Conservation (phyloP, 2,797 vertebrate genomes). For the Myripristis jacobus region DNA sequence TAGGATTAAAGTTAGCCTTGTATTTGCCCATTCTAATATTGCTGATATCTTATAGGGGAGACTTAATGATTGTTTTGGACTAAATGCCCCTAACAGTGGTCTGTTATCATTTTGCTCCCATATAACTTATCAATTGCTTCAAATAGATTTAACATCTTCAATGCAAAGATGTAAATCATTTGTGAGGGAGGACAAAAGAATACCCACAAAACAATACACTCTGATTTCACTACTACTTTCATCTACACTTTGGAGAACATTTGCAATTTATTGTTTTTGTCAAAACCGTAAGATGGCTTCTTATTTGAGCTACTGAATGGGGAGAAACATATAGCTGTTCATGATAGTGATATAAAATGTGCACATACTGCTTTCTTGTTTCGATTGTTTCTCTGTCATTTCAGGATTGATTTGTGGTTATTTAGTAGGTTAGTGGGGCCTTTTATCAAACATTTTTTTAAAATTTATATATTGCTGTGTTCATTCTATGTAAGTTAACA, state of each 20-base stretch:
- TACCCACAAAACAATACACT: constrained; percentile 62
- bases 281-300: constrained; percentile 68
- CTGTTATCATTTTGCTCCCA: constrained; percentile 60
- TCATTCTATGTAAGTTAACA: not conserved
- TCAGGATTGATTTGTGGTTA: not conserved
- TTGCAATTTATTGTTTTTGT: constrained; percentile 54
- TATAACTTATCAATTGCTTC: constrained; percentile 71
- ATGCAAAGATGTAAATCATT: constrained; percentile 71
- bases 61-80: constrained; percentile 40
- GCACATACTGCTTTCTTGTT: too few relatives aligned
- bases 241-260: constrained; percentile 79
- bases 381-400: not conserved
- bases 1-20: constrained; percentile 79
- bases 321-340: constrained; percentile 68
- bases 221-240: constrained; percentile 83
- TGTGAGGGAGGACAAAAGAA: constrained; percentile 49
- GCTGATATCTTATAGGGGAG: constrained; percentile 77
- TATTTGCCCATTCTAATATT: constrained; percentile 61
- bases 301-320: constrained; percentile 77
- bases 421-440: not conserved
- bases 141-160: constrained; percentile 68
- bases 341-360: not conserved
- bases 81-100: not conserved
- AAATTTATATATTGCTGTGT: not conserved
- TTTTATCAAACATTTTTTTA: not conserved